Base-by-base conservation (phyloP, 2,113 vertebrate species). In the Hemiscyllium ocellatum region DNA sequence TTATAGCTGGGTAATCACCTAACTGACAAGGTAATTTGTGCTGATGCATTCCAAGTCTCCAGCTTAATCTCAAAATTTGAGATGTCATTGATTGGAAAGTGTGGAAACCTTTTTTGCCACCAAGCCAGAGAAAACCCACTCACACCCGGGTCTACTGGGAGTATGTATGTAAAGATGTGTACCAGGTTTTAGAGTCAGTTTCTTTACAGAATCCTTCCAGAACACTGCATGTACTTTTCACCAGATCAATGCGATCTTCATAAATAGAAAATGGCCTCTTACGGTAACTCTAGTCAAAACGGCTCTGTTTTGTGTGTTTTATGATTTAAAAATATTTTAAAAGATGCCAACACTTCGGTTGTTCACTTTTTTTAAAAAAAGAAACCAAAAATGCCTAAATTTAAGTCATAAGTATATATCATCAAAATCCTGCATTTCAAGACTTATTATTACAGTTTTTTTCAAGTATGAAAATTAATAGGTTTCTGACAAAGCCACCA, bases 341-440 rank as follows among this genome's bases (percentile, higher is more conserved):
- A 72, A 94, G 68, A 94, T 72, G 37, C n/a, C 68, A 15, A 26
- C 42, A 20, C 37, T 15, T 69, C 1, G 37, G n/a, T 91, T 68
- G n/a, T 70, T 94, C 93, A 42, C 37, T 37, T 37, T 68, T 70
- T 50, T 72, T 26, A 47, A 13, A 72, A 47, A 13, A 72, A 50
- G 42, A 50, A 72, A 95, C 7, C 42, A 52, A 33, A 95, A 72
- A 47, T 29, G 26, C 37, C 42, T 70, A 20, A 70, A 95, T 70
- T 50, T 95, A 72, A 52, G 50, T 52, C 12, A 95, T 52, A n/a
- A 94, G 8, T 94, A 47, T 70, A 69, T 70, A 70, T 61, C 22
- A 95, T 72, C 22, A 29, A 95, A 72, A 76, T 37, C 94, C 22
- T 70, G 94, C 22, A 50, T 95, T 72, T 95, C 52, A 72, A 95